These are phyloP conservation scores for Chalcis sispes DNA, from an alignment of 2,888 invertebrate genomes.

Conservation along the genomic window DNA sequence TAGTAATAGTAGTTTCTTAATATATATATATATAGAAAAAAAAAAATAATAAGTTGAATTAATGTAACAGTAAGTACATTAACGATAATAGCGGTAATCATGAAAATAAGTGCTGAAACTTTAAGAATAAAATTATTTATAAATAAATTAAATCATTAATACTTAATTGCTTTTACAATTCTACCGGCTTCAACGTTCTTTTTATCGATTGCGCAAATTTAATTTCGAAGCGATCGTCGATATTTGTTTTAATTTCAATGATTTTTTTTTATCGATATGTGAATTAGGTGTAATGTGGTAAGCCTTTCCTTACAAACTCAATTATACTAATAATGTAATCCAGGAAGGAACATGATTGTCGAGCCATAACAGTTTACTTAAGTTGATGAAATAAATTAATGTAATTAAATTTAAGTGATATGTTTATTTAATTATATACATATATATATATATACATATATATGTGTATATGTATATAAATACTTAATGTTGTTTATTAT, in stretches of 20 bases:
- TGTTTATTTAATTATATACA: not conserved
- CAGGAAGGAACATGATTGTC: constrained; percentile 58
- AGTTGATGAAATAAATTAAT: not conserved
- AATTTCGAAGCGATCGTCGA: not conserved
- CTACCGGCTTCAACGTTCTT: not conserved
- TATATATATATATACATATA: constrained; percentile 20
- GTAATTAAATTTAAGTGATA: not conserved
- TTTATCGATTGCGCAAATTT: not conserved
- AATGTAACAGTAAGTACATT: constrained; percentile 12
- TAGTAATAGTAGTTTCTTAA: constrained; percentile 21
- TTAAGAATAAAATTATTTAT: not conserved
- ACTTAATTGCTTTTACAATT: not conserved
- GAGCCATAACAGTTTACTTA: constrained; percentile 29
- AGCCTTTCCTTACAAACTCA: constrained; percentile 30
- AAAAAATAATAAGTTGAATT: not conserved
- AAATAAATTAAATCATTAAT: not conserved
- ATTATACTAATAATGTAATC: constrained; percentile 21
- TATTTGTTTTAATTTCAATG: constrained; percentile 12
- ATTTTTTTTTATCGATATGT: not conserved
- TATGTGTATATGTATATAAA: constrained; percentile 28
- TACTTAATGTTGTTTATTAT: constrained; percentile 44
- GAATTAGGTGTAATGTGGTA: constrained; percentile 35
- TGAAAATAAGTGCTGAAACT: constrained; percentile 21
- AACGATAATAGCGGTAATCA: not conserved
- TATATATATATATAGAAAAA: not conserved